phyloP scores from a whole-genome alignment of 2,113 vertebrate genomes.

The Scomber scombrus region DNA sequence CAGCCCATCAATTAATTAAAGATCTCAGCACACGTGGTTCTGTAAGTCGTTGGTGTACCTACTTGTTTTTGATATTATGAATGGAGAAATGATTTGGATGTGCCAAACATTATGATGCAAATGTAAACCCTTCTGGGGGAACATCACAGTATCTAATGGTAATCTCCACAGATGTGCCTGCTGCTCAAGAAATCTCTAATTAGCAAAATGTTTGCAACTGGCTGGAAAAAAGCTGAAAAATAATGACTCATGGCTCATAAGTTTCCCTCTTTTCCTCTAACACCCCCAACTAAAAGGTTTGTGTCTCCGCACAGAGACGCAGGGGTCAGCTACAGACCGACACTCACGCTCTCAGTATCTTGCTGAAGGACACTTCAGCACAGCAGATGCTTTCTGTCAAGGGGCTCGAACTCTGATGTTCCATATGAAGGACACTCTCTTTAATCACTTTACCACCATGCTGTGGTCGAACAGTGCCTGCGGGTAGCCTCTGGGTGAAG shows the following conservation, averaged over 20 bases:
- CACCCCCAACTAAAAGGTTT: neutral
- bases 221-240: constrained; percentile 29
- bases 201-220: constrained; percentile 32
- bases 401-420: constrained; percentile 13
- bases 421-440: constrained; percentile 35
- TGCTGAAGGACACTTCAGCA: constrained; percentile 62
- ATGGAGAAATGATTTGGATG: constrained; percentile 16
- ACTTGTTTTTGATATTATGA: neutral
- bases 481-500: neutral
- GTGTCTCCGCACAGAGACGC: constrained; percentile 3
- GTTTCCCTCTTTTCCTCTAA: neutral
- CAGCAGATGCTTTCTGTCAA: constrained; percentile 39
- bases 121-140: constrained; percentile 45
- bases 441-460: constrained; percentile 33
- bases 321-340: constrained; percentile 7
- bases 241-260: constrained; percentile 7
- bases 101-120: constrained; percentile 37
- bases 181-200: constrained; percentile 54
- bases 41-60: constrained; percentile 4
- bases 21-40: neutral
- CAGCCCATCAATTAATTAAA: neutral
- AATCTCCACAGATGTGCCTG: constrained; percentile 47
- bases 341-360: constrained; percentile 8
- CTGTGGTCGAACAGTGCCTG: neutral
- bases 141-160: constrained; percentile 45